Evolutionary conservation across 92 coral and sea anemone genomes (phyloP).

Genomic region (Muricea muricata): DNA sequence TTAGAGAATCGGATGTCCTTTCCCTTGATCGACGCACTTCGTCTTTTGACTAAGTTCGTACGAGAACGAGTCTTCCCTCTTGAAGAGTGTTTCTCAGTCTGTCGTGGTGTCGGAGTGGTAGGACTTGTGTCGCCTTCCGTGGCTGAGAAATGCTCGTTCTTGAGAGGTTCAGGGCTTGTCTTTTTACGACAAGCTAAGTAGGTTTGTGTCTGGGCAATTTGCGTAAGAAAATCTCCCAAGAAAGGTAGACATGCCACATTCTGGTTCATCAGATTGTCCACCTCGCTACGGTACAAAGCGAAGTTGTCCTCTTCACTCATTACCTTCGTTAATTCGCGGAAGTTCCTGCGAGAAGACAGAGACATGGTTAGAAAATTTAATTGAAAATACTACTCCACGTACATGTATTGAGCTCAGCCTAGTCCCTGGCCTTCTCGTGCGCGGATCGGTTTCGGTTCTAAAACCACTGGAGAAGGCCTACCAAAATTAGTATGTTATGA

Average conservation of each 20-base stretch:
- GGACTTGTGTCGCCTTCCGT: slow-evolving; percentile 35
- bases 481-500: too few relatives aligned
- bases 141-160: slow-evolving; percentile 6
- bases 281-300: slow-evolving; percentile 80
- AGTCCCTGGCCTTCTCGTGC: too few relatives aligned
- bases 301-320: slow-evolving; percentile 96
- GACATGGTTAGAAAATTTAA: neutral
- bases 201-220: slow-evolving; percentile 91
- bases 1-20: slow-evolving; percentile 28
- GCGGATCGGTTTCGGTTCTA: too few relatives aligned
- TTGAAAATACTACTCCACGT: too few relatives aligned
- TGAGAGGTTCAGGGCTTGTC: slow-evolving; percentile 51
- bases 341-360: slow-evolving; percentile 71
- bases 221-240: slow-evolving; percentile 94
- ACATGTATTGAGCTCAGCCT: too few relatives aligned
- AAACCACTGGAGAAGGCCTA: too few relatives aligned
- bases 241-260: slow-evolving; percentile 83
- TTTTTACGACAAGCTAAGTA: slow-evolving; percentile 78
- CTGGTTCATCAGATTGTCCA: slow-evolving; percentile 59
- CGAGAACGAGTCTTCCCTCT: slow-evolving; percentile 29
- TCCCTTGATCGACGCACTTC: slow-evolving; percentile 23
- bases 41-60: slow-evolving; percentile 37
- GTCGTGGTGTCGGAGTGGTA: slow-evolving; percentile 37
- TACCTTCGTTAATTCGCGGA: slow-evolving; percentile 84
- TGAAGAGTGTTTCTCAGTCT: slow-evolving; percentile 27